Conservation (phyloP, 2,888 invertebrate species). For the Tridacna crocea region DNA sequence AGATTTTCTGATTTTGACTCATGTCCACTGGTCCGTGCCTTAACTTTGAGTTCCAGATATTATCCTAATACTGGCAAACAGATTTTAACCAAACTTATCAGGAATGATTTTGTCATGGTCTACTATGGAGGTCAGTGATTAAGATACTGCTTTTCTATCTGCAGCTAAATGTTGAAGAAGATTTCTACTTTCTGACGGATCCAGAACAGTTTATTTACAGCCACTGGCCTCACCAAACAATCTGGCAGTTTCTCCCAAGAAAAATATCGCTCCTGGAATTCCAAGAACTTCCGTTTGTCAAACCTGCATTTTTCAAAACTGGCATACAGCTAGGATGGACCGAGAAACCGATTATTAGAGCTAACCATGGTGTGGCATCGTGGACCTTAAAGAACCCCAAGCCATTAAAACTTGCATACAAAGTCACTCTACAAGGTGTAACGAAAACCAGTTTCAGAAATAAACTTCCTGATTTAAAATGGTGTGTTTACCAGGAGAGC, state of each 20-base stretch:
- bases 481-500: slow-evolving; percentile 64
- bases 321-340: slow-evolving; percentile 65
- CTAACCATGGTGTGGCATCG: slow-evolving; percentile 63
- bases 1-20: no score
- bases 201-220: slow-evolving; percentile 71
- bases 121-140: no score
- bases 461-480: slow-evolving; percentile 56
- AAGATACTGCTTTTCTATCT: slow-evolving; percentile 2
- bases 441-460: slow-evolving; percentile 33
- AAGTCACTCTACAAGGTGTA: slow-evolving; percentile 42
- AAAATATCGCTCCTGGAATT: slow-evolving; percentile 68
- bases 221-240: slow-evolving; percentile 69
- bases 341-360: slow-evolving; percentile 62
- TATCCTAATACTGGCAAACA: no score
- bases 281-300: slow-evolving; percentile 70
- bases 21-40: no score
- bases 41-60: no score
- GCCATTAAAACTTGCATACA: slow-evolving; percentile 64
- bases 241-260: slow-evolving; percentile 69
- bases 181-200: slow-evolving; percentile 71
- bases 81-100: no score
- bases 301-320: slow-evolving; percentile 66
- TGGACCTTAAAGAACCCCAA: slow-evolving; percentile 65
- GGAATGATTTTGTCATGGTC: no score
- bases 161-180: slow-evolving; percentile 61